A percentile compares a stretch with the other conserved stretches of the same genome.
phyloP scores from a whole-genome alignment of 2,888 invertebrate species.

The Lissocephala sabroskyi region DNA sequence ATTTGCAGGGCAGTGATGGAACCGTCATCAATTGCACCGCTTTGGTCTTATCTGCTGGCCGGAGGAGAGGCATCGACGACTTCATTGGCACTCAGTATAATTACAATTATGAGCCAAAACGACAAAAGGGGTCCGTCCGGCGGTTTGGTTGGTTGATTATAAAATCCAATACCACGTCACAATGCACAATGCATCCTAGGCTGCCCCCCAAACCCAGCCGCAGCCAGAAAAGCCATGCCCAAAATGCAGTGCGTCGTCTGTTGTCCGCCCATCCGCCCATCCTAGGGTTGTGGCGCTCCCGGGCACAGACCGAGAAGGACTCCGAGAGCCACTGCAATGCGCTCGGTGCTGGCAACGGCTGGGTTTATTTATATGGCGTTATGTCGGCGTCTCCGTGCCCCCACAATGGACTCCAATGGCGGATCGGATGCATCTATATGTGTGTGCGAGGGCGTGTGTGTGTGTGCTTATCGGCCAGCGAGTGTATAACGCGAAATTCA shows the following conservation, averaged over 20 bases:
- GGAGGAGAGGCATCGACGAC: slow-evolving; percentile 17
- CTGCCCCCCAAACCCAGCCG: background rate
- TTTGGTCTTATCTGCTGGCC: slow-evolving; percentile 44
- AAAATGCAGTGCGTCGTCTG: slow-evolving; percentile 11
- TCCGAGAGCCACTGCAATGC: slow-evolving; percentile 43
- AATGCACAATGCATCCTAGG: slow-evolving; percentile 21
- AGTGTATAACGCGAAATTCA: slow-evolving; percentile 38
- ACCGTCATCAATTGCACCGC: slow-evolving; percentile 48
- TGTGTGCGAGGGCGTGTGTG: slow-evolving; percentile 8
- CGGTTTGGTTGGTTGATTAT: slow-evolving; percentile 53
- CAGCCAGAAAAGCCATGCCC: slow-evolving; percentile 3
- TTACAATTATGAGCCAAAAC: slow-evolving; percentile 58
- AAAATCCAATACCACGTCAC: slow-evolving; percentile 48
- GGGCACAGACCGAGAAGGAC: slow-evolving; percentile 31
- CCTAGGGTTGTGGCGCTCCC: slow-evolving; percentile 24
- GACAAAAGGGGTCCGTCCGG: slow-evolving; percentile 41
- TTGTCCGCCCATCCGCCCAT: slow-evolving; percentile 7
- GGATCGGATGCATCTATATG: slow-evolving; percentile 7
- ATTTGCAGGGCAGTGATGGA: background rate
- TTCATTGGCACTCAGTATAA: slow-evolving; percentile 66
- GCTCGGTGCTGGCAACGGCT: slow-evolving; percentile 23
- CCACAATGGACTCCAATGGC: background rate
- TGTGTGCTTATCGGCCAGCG: slow-evolving; percentile 21
- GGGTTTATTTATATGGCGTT: slow-evolving; percentile 60
- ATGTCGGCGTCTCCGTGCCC: slow-evolving; percentile 30